A percentile compares a stretch with the other conserved stretches of the same genome.
These are phyloP conservation scores for Drosophila oshimai DNA, from an alignment of 1,140 invertebrate species.

Conservation along the genomic window DNA sequence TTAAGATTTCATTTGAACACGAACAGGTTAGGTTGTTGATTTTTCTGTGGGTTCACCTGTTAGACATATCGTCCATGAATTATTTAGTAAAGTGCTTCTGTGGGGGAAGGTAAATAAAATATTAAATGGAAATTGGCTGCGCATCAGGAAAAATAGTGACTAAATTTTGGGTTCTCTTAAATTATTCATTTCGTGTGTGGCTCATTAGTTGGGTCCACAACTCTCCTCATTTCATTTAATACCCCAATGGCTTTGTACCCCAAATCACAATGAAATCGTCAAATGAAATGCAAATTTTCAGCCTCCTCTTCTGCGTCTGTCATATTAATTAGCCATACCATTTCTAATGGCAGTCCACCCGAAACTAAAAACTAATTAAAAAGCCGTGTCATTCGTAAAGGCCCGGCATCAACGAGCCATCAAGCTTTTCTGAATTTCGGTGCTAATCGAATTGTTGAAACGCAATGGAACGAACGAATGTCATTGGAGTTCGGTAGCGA, in stretches of 20 bases:
- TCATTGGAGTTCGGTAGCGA: conserved; percentile 33
- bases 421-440: not conserved
- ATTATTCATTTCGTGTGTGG: conserved; percentile 26
- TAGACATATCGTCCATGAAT: conserved; percentile 17
- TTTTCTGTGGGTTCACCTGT: conserved; percentile 2
- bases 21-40: conserved; percentile 1
- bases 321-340: conserved; percentile 73
- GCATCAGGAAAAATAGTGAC: not conserved
- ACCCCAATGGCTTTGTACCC: not conserved
- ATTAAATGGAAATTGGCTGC: not conserved
- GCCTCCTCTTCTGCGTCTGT: conserved; percentile 45
- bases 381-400: conserved; percentile 57
- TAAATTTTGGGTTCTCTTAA: not conserved
- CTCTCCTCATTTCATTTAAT: conserved; percentile 15
- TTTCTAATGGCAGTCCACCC: not conserved
- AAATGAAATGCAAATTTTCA: conserved; percentile 58
- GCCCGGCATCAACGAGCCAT: conserved; percentile 1
- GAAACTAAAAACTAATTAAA: conserved; percentile 75
- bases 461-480: conserved; percentile 51
- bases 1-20: not conserved
- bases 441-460: conserved; percentile 59
- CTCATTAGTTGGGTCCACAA: conserved; percentile 9
- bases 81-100: conserved; percentile 19
- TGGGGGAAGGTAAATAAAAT: conserved; percentile 17
- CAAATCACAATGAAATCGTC: not conserved